Base-by-base conservation (phyloP, 2,888 invertebrate genomes). In the Nesidiocoris tenuis region DNA sequence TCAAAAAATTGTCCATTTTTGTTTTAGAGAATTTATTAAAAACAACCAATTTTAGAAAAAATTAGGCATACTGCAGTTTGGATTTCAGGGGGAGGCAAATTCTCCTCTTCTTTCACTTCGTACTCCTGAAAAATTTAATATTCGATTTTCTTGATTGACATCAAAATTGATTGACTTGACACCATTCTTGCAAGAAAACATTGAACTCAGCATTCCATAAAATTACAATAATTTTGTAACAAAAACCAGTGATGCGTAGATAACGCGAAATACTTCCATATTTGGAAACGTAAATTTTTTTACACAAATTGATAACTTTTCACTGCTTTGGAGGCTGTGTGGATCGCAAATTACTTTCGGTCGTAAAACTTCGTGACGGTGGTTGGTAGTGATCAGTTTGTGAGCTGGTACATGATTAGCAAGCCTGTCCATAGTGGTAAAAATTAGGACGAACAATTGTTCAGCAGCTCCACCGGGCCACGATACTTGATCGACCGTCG, bases 361-460 rank as follows among this genome's bases (percentile, higher is more conserved):
- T 1, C 54, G 39, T 2, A 39, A 22, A 7, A 22, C 1, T 72
- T 61, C 55, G 19, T 61, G 72, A 16, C 18, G 18, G 54, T 72
- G 72, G 21, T 72, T 61, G 1, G 54, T 39, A 5, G 61, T 5
- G 22, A 72, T 63, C 39, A 72, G 39, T 63, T 63, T 72, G 23
- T 74, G 74, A 22, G 64, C 24, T 2, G 74, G 65, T 7, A 64
- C 17, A 19, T 74, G 61, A 19, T 22, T 39, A 0, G 74, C 55
- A 3, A 77, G 17, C 23, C 79, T 61, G 21, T 76, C 67, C 61
- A 77, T 22, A 1, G 79, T 79, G 1, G 76, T 77, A n/a, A 75
- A 78, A 1, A 64, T 74, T 2, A 79, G 54, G 18, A 70, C 24
- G 59, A 79, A 79, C 18, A 74, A 75, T 18, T 78, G 78, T 23